Conservation (phyloP, 2,888 invertebrate genomes). For the Pimpla rufipes region DNA sequence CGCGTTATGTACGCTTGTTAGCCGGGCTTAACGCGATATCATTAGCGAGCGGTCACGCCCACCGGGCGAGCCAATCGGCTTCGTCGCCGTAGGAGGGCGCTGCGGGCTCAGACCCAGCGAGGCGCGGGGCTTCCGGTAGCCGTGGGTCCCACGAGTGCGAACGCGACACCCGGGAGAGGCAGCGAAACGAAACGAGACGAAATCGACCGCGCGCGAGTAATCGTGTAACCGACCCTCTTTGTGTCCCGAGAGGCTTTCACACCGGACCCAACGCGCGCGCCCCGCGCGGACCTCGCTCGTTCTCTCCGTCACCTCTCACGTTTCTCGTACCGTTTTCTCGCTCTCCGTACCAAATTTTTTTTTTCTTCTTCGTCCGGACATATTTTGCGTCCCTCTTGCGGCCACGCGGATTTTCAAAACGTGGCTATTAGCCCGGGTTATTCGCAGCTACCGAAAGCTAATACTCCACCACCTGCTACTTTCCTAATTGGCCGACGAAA, state of each 20-base stretch:
- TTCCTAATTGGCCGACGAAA: constrained; percentile 81
- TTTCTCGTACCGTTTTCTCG: constrained; percentile 70
- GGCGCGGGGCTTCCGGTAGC: constrained; percentile 23
- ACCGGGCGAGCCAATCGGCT: constrained; percentile 57
- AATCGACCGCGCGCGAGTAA: constrained; percentile 73
- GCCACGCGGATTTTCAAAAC: constrained; percentile 55
- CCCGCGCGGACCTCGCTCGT: constrained; percentile 29
- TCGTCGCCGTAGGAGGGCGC: background rate
- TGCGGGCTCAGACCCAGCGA: constrained; percentile 13
- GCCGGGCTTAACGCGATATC: constrained; percentile 32
- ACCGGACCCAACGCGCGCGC: constrained; percentile 60
- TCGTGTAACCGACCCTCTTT: constrained; percentile 81
- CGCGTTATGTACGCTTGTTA: constrained; percentile 1
- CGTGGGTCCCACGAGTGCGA: constrained; percentile 19
- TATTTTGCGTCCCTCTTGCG: constrained; percentile 18
- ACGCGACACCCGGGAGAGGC: background rate
- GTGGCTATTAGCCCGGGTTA: background rate
- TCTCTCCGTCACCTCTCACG: constrained; percentile 8
- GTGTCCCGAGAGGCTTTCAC: constrained; percentile 69
- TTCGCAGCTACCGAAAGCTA: constrained; percentile 31
- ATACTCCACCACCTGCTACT: constrained; percentile 65
- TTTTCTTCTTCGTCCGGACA: constrained; percentile 20
- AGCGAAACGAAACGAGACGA: constrained; percentile 27
- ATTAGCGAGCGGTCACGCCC: constrained; percentile 46
- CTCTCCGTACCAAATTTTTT: constrained; percentile 44